Base-by-base conservation (phyloP, 2,888 invertebrate genomes). In the Andrena haemorrhoa region DNA sequence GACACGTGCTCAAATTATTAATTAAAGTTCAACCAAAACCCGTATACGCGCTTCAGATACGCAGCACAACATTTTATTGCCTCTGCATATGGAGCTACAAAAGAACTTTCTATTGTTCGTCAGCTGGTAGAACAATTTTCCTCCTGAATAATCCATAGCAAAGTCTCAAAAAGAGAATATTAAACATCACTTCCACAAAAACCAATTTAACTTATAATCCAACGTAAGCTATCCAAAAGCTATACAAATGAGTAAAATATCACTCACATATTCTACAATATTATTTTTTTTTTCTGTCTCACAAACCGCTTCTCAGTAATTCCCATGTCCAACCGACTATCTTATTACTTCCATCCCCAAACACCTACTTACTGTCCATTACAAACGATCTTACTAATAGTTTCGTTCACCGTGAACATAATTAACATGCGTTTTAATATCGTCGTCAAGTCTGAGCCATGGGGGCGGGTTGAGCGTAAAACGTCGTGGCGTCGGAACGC, bases 361-460 rank as follows among this genome's bases (percentile, higher is more conserved):
- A 5, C 60, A 31, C 7, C 58, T 16, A 41, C 26, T 16, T 31
- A 10, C 4, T 4, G 23, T 26, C 31, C 53, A 0, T 10, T 12
- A 12, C 47, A 26, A 63, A 73, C 73, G 63, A 72, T 78, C 53
- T 7, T 51, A 10, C 5, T 16, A 70, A 80, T 71, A 77, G 79
- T 73, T 76, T 76, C 64, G 72, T n/a, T 60, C 26, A 5, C 5
- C 61, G 47, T 1, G 60, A 77, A 82, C 41, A 53, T 64, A 56
- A 79, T 83, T 78, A 82, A 71, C 78, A 75, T 73, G 66, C 71
- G 71, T 83, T 80, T 79, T 77, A 85, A 85, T 73, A 81, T 75
- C 72, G 77, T 35, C 49, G 78, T 10, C 65, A 51, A 69, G 20
- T 5, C 41, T 41, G 41, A 41, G 41, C 41, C 41, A 16, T 68